Evolutionary conservation across 2,888 invertebrate species (phyloP).

Genomic region (Chesias legatella): DNA sequence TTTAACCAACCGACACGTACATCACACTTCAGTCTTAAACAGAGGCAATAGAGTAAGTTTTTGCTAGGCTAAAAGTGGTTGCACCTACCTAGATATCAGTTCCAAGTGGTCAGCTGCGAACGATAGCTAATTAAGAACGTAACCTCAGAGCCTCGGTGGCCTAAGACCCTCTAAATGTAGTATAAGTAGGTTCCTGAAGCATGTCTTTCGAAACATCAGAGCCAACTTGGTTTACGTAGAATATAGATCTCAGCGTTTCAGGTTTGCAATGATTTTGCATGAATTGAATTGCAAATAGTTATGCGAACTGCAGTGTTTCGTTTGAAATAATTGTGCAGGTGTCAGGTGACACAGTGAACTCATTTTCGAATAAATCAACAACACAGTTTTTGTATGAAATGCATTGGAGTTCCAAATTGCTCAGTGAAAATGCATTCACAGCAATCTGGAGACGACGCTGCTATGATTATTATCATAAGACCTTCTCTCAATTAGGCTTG

Average conservation of each 20-base stretch:
- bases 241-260: conserved; percentile 33
- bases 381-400: too few relatives aligned
- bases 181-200: conserved; percentile 61
- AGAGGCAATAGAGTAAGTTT: conserved; percentile 26
- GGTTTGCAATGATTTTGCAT: conserved; percentile 50
- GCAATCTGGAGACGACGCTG: too few relatives aligned
- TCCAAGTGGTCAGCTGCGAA: conserved; percentile 70
- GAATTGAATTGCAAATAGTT: conserved; percentile 59
- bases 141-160: conserved; percentile 60
- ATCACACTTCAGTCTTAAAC: conserved; percentile 23
- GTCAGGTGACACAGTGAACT: conserved; percentile 18
- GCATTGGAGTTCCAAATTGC: too few relatives aligned
- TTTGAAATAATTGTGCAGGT: conserved; percentile 37
- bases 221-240: conserved; percentile 38
- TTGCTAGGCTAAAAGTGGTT: conserved; percentile 20
- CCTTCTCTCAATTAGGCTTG: too few relatives aligned
- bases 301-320: conserved; percentile 37
- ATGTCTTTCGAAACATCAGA: conserved; percentile 54
- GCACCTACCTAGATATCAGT: conserved; percentile 51
- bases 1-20: conserved; percentile 32
- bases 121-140: conserved; percentile 75
- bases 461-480: too few relatives aligned
- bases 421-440: too few relatives aligned
- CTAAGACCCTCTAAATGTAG: conserved; percentile 65
- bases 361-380: too few relatives aligned